These are phyloP conservation scores for Tetrao urogallus DNA, from an alignment of 2,113 vertebrate species.

Conservation along the genomic window DNA sequence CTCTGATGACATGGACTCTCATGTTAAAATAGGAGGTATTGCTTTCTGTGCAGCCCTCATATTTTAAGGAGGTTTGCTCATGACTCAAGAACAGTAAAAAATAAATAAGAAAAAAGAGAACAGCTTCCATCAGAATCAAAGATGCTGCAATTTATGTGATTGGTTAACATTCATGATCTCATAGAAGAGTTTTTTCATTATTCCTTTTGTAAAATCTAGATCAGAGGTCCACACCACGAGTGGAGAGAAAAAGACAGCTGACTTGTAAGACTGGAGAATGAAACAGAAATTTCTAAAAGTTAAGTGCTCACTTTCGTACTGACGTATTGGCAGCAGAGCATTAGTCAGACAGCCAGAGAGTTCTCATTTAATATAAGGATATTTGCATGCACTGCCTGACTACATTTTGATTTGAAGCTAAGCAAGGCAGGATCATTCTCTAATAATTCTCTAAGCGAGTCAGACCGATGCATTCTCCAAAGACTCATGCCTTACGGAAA, in stretches of 20 bases:
- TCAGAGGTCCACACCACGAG: not conserved
- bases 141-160: not conserved
- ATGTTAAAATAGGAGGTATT: not conserved
- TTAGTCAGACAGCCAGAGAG: conserved; percentile 28
- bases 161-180: not conserved
- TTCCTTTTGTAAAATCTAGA: not conserved
- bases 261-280: not conserved
- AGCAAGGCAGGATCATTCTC: conserved; percentile 12
- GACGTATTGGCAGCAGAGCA: not conserved
- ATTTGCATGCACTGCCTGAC: conserved; percentile 26
- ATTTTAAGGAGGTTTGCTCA: not conserved
- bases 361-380: not conserved
- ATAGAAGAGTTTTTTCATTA: not conserved
- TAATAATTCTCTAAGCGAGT: not conserved
- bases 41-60: not conserved
- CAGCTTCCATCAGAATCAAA: not conserved
- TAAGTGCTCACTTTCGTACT: not conserved
- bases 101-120: not conserved
- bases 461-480: conserved; percentile 34
- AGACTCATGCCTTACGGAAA: conserved; percentile 29
- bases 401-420: not conserved
- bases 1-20: not conserved
- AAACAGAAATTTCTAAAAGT: not conserved
- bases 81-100: not conserved
- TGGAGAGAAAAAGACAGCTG: not conserved